Base-by-base conservation (phyloP, 1,140 invertebrate species). In the Pemphigus obesinymphae region DNA sequence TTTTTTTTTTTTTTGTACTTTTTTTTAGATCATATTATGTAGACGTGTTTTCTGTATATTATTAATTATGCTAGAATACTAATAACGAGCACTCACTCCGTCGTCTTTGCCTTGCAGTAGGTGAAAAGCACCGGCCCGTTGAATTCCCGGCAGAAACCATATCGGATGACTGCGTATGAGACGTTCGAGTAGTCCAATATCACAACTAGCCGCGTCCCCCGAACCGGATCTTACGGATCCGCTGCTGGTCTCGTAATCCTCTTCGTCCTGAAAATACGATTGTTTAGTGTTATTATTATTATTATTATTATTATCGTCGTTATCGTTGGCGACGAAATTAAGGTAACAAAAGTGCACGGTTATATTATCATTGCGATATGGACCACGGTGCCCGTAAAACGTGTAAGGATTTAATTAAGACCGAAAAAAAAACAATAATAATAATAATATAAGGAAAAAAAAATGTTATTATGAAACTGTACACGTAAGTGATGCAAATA, bases 81-180 rank as follows among this genome's bases (percentile, higher is more conserved):
- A n/a, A n/a, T n/a, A n/a, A n/a, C n/a, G n/a, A n/a, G 11, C 40
- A 89, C 91, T 90, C 88, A 97, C 94, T 90, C 96, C 95, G 87
- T 95, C 93, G 86, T 96, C 94, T 87, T 96, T 95, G 85, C 95
- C 94, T 88, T 97, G 95, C 15, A 98, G 91, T 82, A 97, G 89
- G 88, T 97, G 96, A 82, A 96, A 95, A 43, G 95, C 95, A 0
- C 95, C 96, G 75, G 94, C 93, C 73, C 96, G 90, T 85, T 97
- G 95, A 29, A 97, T 94, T n/a, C 95, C 94, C 1, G 96, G 94
- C 48, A 98, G 89, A 87, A 96, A 97, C 97, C 97, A 98, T 84
- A 98, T 95, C 23, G 96, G 94, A 89, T 97, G 95, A 40, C 94
- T 95, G 70, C 95, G 90, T 84, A 96, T 93, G 81, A 98, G 90